Evolutionary conservation across 2,113 vertebrate genomes (phyloP).

Genomic region (Lampris incognitus): DNA sequence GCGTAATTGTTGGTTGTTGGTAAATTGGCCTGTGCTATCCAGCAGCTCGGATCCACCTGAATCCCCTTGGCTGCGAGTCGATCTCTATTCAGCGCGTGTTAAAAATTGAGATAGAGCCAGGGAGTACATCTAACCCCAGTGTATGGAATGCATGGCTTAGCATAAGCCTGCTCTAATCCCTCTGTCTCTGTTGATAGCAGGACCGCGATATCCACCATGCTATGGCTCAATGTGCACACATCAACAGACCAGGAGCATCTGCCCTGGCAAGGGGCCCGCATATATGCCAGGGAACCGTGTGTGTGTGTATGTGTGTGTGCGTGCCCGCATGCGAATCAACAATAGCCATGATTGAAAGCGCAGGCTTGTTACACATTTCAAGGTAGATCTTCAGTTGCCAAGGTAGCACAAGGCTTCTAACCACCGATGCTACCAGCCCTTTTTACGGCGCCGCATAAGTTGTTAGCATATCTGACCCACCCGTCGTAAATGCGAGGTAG

Average conservation of each 20-base stretch:
- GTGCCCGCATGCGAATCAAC: slow-evolving; percentile 20
- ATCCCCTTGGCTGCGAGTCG: slow-evolving; percentile 15
- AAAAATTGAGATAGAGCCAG: background rate
- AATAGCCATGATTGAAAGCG: slow-evolving; percentile 14
- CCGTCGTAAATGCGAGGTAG: too few species aligned
- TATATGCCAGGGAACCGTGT: background rate
- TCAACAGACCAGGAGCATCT: slow-evolving; percentile 42
- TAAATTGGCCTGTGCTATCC: background rate
- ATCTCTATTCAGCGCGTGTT: slow-evolving; percentile 16
- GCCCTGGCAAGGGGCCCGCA: slow-evolving; percentile 1
- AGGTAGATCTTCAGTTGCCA: slow-evolving; percentile 28
- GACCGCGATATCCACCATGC: slow-evolving; percentile 23
- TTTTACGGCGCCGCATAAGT: slow-evolving; percentile 17
- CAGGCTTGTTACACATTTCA: slow-evolving; percentile 41
- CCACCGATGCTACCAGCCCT: slow-evolving; percentile 10
- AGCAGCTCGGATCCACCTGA: background rate
- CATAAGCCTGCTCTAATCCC: slow-evolving; percentile 53
- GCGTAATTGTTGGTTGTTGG: slow-evolving; percentile 13
- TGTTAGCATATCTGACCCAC: background rate
- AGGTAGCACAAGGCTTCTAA: background rate
- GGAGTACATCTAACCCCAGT: slow-evolving; percentile 35
- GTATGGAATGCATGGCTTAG: slow-evolving; percentile 58
- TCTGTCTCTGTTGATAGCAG: slow-evolving; percentile 50
- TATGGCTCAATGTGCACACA: slow-evolving; percentile 38
- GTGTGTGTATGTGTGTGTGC: background rate